Percentiles rank a stretch among this genome's conserved stretches.
Evolutionary conservation across 2,113 vertebrate species (phyloP).

Genomic region (Antigone vipio): DNA sequence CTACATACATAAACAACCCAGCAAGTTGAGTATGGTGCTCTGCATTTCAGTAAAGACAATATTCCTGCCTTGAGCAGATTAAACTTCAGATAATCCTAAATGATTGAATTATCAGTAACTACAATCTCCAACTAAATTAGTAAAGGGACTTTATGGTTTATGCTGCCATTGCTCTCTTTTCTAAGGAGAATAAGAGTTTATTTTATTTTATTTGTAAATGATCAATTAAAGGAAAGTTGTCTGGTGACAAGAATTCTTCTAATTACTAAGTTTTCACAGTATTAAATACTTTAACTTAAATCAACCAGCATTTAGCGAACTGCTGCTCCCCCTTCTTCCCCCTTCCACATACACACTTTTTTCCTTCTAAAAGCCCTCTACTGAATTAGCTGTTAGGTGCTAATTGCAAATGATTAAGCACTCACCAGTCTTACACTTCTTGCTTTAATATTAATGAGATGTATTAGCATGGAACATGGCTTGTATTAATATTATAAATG

Average conservation of each 20-base stretch:
- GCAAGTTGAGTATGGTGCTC: not conserved
- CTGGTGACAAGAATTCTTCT: conserved; percentile 69
- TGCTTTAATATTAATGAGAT: conserved; percentile 82
- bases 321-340: conserved; percentile 9
- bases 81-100: conserved; percentile 26
- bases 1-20: not conserved
- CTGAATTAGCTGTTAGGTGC: conserved; percentile 78
- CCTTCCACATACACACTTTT: conserved; percentile 5
- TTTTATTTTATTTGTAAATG: conserved; percentile 66
- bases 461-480: conserved; percentile 76
- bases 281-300: conserved; percentile 74
- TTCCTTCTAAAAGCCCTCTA: conserved; percentile 72
- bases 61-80: not conserved
- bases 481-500: conserved; percentile 83
- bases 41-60: not conserved
- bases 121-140: conserved; percentile 31
- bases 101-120: not conserved
- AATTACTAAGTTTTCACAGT: conserved; percentile 72
- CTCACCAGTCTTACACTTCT: conserved; percentile 76
- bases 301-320: conserved; percentile 72
- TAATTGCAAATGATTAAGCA: conserved; percentile 83
- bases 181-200: not conserved
- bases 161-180: conserved; percentile 13
- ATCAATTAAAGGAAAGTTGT: conserved; percentile 64
- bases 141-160: conserved; percentile 10